Evolutionary conservation across 2,797 vertebrate genomes (phyloP), one percentile per base, ranked within the genome.

Genomic region (Anguilla obscura): DNA sequence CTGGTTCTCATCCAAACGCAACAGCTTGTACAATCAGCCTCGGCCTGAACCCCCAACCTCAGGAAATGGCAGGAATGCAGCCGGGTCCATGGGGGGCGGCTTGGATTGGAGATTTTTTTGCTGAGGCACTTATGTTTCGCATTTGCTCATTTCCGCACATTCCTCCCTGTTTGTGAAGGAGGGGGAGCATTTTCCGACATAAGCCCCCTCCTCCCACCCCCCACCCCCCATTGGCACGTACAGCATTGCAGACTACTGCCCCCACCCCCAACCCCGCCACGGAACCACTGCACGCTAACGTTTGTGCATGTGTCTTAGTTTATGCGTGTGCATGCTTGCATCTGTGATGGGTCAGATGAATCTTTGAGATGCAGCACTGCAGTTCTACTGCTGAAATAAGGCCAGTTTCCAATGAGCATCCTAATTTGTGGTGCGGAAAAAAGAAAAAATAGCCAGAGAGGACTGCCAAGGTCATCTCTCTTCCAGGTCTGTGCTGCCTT

Each of bases 141-240:
- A 93, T 96, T 95, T 95, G 90, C 91, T 90, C 87, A 86, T 87
- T 90, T 92, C 90, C 88, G 89, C 91, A 93, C 93, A 93, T 94
- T 95, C 93, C 93, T 92, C 87, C 40, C 74, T 48, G 60, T 86
- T 79, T 85, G 60, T 14, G 71, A 91, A 88, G 88, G 90, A 90
- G 91, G 54, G 87, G n/a, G 56, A 90, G 90, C 33, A 36, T 86
- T 86, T 54, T 60, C 58, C 82, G 2, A 63, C 40, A 85, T 60
- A 45, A 54, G 56, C 14, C 86, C 91, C 88, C 86, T 76, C 89
- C 88, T 89, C 86, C 58, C 3, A 52, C 89, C 86, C 7, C 50
- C 8, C 50, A 33, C 89, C 85, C 66, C 4, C 50, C 89, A 91
- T 92, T 90, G 90, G 90, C 90, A 88, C 89, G 74, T 69, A 27